These are phyloP conservation scores for Neotoxoptera formosana DNA, from an alignment of 1,140 invertebrate genomes.

Conservation along the genomic window DNA sequence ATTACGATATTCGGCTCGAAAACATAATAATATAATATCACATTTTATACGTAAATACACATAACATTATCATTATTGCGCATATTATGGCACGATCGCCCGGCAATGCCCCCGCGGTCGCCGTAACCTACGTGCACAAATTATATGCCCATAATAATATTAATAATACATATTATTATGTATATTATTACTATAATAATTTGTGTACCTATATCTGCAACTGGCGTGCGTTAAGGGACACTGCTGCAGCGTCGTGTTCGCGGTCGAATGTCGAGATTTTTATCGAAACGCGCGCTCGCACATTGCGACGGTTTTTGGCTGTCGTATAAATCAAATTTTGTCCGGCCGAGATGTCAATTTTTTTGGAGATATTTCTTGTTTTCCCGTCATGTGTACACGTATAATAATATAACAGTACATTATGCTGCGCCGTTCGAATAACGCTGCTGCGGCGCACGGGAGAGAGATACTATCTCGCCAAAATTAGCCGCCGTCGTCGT, in stretches of 20 bases:
- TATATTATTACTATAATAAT: background rate
- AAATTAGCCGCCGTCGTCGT: conserved; percentile 7
- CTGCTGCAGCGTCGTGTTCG: too few relatives aligned
- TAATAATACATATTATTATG: too few relatives aligned
- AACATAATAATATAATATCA: background rate
- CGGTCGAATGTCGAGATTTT: background rate
- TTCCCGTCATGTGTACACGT: conserved; percentile 8
- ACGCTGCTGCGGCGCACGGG: background rate
- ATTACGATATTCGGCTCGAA: background rate
- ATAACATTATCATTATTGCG: background rate
- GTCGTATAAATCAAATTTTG: conserved; percentile 38
- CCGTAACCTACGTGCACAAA: background rate
- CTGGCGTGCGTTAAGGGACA: background rate
- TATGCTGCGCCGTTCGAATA: background rate
- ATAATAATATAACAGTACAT: background rate
- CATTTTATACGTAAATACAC: background rate
- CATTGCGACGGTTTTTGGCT: background rate
- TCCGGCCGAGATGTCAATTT: conserved; percentile 25
- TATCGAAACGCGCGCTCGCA: background rate
- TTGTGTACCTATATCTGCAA: too few relatives aligned
- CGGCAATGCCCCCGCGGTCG: background rate
- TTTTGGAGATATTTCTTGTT: conserved; percentile 23
- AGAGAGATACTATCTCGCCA: background rate
- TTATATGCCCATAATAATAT: too few relatives aligned
- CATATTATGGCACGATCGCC: background rate